A percentile compares a stretch with the other conserved stretches of the same genome.
Evolutionary conservation across 2,797 vertebrate species (phyloP).

Genomic region (Ficedula albicollis): DNA sequence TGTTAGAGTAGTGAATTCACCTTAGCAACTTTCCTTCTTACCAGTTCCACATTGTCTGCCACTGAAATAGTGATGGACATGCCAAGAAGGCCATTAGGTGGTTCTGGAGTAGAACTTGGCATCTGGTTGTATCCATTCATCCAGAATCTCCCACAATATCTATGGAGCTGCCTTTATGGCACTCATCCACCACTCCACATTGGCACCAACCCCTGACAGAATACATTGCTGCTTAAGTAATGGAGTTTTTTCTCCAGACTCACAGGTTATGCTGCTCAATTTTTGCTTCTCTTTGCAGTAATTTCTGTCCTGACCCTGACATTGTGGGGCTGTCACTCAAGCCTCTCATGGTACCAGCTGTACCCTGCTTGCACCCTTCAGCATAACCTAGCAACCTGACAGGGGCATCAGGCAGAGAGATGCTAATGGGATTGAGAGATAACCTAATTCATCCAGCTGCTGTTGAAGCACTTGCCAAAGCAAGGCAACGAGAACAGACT

Average conservation of each 20-base stretch:
- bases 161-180: neutral
- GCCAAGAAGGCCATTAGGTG: neutral
- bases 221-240: neutral
- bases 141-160: neutral
- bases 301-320: neutral
- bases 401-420: neutral
- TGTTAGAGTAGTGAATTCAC: neutral
- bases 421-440: neutral
- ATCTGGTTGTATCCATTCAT: neutral
- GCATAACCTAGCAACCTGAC: neutral
- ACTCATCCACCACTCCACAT: neutral
- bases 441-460: neutral
- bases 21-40: neutral
- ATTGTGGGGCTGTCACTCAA: fast-evolving
- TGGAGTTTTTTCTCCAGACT: neutral
- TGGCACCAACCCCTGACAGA: neutral
- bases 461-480: neutral
- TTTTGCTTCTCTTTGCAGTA: neutral
- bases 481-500: neutral
- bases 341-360: neutral
- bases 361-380: neutral
- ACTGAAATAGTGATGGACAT: neutral
- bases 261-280: neutral
- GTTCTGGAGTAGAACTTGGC: neutral
- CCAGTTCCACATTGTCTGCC: neutral